Conservation (phyloP, 2,113 vertebrate species). For the Corythornis cristatus region DNA sequence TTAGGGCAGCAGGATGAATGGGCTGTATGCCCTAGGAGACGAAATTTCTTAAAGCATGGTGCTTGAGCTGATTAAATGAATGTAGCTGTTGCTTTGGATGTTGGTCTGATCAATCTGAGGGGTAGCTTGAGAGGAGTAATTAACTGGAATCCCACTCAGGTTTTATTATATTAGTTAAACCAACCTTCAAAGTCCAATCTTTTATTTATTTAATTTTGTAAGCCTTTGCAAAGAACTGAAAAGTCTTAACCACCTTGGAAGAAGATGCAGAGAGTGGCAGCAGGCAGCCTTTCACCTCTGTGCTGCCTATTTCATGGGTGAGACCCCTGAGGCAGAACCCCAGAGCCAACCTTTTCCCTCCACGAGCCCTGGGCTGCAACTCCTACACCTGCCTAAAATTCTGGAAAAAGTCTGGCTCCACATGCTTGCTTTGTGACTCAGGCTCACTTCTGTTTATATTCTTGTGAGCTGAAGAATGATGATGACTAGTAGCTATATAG, state of each 20-base stretch:
- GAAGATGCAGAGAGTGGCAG: neutral
- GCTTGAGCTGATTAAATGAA: neutral
- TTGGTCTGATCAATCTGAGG: neutral
- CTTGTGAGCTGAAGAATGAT: neutral
- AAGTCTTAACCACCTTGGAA: neutral
- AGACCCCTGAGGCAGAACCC: neutral
- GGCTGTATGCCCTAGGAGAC: neutral
- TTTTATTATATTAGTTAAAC: neutral
- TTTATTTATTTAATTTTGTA: neutral
- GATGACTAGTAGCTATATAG: constrained; percentile 29
- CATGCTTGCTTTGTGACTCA: constrained; percentile 3
- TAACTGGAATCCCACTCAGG: neutral
- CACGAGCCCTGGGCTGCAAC: fast-evolving
- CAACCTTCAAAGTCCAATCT: neutral
- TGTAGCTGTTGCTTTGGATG: neutral
- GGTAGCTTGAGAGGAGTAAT: neutral
- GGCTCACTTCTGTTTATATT: constrained; percentile 37
- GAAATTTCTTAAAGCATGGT: neutral
- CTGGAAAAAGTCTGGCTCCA: constrained; percentile 30
- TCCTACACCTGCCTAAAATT: constrained; percentile 2
- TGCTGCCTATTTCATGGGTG: neutral
- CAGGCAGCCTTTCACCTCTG: neutral
- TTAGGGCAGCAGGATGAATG: neutral
- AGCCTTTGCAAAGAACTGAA: neutral
- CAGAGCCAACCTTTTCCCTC: neutral